Percentiles rank a stretch among this genome's conserved stretches.
Evolutionary conservation across 2,797 vertebrate species (phyloP).

Genomic region (Liasis olivaceus): DNA sequence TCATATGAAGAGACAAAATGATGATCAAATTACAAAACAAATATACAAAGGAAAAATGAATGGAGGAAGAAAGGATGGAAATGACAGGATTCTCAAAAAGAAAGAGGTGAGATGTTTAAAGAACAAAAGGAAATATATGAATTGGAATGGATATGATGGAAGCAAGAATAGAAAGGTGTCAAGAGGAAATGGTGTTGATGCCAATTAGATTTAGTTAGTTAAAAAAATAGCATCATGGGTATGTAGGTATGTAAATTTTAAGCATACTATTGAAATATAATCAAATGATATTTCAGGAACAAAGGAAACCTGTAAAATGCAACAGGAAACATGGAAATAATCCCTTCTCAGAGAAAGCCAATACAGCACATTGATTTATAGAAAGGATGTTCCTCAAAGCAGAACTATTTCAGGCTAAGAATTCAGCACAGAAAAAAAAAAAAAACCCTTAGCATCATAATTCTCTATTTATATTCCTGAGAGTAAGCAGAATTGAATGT

Average conservation of each 20-base stretch:
- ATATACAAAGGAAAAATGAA: no score
- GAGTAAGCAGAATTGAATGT: not conserved
- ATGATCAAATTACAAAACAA: no score
- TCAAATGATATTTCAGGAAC: not conserved
- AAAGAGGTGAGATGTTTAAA: not conserved
- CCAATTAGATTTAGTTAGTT: not conserved
- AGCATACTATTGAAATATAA: not conserved
- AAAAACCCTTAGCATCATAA: not conserved
- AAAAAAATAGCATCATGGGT: not conserved
- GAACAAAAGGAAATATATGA: not conserved
- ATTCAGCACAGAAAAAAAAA: not conserved
- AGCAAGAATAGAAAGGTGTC: not conserved
- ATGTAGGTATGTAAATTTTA: not conserved
- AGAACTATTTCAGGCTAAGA: not conserved
- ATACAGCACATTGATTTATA: not conserved
- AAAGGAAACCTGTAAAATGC: not conserved
- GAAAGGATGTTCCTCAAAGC: not conserved
- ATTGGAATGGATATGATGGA: not conserved
- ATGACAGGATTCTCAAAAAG: not conserved
- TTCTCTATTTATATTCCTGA: not conserved
- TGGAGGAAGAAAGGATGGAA: not conserved
- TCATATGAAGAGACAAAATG: no score
- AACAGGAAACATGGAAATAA: not conserved
- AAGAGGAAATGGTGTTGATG: not conserved
- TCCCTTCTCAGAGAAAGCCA: not conserved